Percentiles rank a stretch among this genome's conserved stretches.
Evolutionary conservation across 2,113 vertebrate species (phyloP).

Genomic region (Prunella himalayana): DNA sequence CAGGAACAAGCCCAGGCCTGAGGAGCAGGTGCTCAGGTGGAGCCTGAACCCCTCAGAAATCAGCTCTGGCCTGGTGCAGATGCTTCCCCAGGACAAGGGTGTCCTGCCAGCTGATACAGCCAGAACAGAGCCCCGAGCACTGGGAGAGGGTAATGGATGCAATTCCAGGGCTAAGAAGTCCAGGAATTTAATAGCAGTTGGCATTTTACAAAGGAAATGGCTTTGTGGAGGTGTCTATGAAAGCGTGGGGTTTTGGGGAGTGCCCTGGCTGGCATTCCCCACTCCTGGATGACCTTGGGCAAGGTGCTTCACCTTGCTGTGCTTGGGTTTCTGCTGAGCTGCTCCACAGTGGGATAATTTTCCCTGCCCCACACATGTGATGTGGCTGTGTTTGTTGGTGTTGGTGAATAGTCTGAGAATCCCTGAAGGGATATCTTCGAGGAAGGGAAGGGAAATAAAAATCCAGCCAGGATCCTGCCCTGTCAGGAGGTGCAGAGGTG

Average conservation of each 20-base stretch:
- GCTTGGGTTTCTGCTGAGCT: background rate
- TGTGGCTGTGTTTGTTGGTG: background rate
- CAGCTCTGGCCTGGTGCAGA: background rate
- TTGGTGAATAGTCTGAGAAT: background rate
- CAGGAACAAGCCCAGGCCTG: background rate
- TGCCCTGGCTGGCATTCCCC: background rate
- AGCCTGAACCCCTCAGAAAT: background rate
- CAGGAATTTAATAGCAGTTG: conserved; percentile 17
- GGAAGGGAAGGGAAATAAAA: background rate
- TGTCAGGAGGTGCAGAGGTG: background rate
- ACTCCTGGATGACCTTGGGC: background rate
- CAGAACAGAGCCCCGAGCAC: conserved; percentile 4
- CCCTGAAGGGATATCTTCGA: background rate
- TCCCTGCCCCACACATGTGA: background rate
- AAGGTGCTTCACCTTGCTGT: background rate
- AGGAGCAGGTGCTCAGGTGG: conserved; percentile 11
- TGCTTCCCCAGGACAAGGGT: background rate
- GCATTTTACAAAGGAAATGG: conserved; percentile 19
- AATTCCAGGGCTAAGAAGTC: conserved; percentile 16
- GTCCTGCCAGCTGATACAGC: conserved; percentile 45
- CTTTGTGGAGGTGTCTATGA: background rate
- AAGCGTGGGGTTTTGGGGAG: background rate
- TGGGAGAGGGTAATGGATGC: background rate
- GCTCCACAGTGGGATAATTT: background rate
- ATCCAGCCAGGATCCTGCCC: background rate